These are phyloP conservation scores for Polyergus mexicanus DNA, from an alignment of 1,140 invertebrate species.

Conservation along the genomic window DNA sequence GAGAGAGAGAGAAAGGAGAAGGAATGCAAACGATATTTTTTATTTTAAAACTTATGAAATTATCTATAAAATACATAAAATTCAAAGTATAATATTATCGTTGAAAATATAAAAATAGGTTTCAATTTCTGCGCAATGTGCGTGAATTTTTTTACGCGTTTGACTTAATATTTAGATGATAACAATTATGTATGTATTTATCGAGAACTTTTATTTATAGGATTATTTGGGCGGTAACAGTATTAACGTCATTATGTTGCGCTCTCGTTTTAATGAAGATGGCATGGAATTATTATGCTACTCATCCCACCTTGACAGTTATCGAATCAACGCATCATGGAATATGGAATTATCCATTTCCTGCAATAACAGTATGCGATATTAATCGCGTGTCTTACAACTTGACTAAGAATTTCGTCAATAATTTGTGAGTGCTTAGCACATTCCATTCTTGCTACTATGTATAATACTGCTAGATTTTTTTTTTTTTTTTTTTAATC, in stretches of 20 bases:
- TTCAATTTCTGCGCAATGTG: no score
- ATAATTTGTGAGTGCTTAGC: constrained; percentile 85
- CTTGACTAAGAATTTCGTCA: constrained; percentile 82
- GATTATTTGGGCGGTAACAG: constrained; percentile 84
- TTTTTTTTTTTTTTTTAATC: not conserved
- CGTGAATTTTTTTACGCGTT: no score
- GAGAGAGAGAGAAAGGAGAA: no score
- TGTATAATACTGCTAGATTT: not conserved
- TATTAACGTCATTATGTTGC: constrained; percentile 82
- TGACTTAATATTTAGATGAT: not conserved
- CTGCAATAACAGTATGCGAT: constrained; percentile 90
- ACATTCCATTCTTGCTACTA: not conserved
- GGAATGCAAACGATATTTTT: no score
- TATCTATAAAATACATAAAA: no score
- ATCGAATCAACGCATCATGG: constrained; percentile 90
- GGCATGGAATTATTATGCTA: constrained; percentile 84
- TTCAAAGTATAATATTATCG: no score
- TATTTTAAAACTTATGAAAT: no score
- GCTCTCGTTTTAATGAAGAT: constrained; percentile 84
- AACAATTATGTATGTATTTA: not conserved
- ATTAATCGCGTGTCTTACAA: constrained; percentile 88
- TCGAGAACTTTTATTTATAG: constrained; percentile 71
- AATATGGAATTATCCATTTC: constrained; percentile 91
- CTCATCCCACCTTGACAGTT: constrained; percentile 86
- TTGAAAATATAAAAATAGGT: no score